Conservation (phyloP, 1,140 invertebrate species). For the Argopecten irradians region DNA sequence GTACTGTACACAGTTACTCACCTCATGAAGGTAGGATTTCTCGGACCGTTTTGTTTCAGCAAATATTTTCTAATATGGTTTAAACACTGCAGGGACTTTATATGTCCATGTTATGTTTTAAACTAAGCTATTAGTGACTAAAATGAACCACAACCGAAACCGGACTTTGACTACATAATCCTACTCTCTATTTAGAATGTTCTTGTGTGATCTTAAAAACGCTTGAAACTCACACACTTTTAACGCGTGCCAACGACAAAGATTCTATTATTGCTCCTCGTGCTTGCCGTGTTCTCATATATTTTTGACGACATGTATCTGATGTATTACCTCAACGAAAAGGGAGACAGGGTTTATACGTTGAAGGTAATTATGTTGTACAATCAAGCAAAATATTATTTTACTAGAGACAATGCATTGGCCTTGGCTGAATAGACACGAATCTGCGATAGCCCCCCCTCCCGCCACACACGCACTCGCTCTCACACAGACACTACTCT, state of each 20-base stretch:
- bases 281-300: background rate
- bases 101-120: too few species aligned
- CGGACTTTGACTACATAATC: background rate
- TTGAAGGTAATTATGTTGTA: conserved; percentile 72
- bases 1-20: too few species aligned
- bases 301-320: conserved; percentile 75
- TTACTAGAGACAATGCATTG: background rate
- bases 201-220: background rate
- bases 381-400: background rate
- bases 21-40: too few species aligned
- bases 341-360: conserved; percentile 79
- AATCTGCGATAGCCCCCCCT: background rate
- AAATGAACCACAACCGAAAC: too few species aligned
- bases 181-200: background rate
- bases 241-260: background rate
- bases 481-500: background rate
- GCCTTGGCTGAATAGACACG: background rate
- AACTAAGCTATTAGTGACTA: too few species aligned
- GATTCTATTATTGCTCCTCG: background rate
- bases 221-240: background rate
- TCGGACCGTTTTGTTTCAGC: too few species aligned
- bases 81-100: too few species aligned
- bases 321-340: conserved; percentile 78
- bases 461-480: background rate
- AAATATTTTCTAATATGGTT: too few species aligned